These are phyloP conservation scores for Hylia prasina DNA, from an alignment of 2,113 vertebrate genomes.

Conservation along the genomic window DNA sequence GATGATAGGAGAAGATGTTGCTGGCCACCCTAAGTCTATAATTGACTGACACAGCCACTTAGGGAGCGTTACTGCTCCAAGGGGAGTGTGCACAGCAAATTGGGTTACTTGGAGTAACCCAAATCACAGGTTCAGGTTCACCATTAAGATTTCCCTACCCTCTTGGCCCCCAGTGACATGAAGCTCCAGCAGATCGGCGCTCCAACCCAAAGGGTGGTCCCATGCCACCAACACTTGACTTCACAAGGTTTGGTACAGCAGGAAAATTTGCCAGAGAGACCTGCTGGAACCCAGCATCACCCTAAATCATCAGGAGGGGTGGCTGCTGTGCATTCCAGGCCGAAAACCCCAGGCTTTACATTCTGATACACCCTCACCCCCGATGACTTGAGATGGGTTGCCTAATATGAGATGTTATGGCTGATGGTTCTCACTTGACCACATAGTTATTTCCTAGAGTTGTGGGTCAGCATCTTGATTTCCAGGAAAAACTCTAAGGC, in stretches of 20 bases:
- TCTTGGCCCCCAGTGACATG: background rate
- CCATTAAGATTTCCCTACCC: background rate
- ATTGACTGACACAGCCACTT: conserved; percentile 21
- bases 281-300: too few species aligned
- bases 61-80: background rate
- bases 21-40: background rate
- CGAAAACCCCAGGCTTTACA: background rate
- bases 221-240: background rate
- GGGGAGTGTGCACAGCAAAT: background rate
- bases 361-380: rapidly evolving
- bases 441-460: background rate
- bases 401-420: background rate
- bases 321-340: background rate
- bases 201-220: background rate
- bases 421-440: background rate
- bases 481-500: background rate
- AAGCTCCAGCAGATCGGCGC: background rate
- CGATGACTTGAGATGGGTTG: rapidly evolving
- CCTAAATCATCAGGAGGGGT: background rate
- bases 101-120: background rate
- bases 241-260: background rate
- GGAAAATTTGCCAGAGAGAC: background rate
- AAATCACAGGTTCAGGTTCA: background rate
- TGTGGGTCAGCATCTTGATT: background rate
- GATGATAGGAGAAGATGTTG: background rate